phyloP scores from a whole-genome alignment of 1,140 invertebrate species.

The Solenopsis fugax region DNA sequence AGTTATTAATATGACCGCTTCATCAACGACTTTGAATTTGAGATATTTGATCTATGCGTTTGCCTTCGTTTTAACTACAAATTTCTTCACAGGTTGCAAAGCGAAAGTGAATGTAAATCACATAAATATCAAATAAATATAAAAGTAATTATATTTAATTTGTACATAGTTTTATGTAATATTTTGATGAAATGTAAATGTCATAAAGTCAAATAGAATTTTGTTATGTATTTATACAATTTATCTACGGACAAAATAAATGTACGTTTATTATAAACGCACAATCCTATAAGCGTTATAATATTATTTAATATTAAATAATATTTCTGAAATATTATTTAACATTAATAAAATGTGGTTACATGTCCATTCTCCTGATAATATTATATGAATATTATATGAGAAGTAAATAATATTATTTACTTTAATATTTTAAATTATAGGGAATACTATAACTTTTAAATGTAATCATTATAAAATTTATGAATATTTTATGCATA shows the following conservation, averaged over 20 bases:
- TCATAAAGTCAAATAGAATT: conserved; percentile 6
- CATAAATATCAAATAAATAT: neutral
- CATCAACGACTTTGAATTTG: neutral
- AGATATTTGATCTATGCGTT: neutral
- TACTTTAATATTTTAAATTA: too few relatives aligned
- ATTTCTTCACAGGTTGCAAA: neutral
- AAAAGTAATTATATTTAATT: neutral
- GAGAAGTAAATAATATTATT: too few relatives aligned
- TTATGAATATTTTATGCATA: too few relatives aligned
- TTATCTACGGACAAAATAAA: neutral
- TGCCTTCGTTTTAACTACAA: neutral
- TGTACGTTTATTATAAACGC: neutral
- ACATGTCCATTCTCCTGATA: too few relatives aligned
- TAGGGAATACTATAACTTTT: too few relatives aligned
- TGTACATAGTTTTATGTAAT: neutral
- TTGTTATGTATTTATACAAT: neutral
- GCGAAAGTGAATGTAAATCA: neutral
- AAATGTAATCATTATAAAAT: too few relatives aligned
- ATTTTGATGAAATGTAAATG: neutral
- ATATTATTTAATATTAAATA: too few relatives aligned
- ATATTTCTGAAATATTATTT: too few relatives aligned
- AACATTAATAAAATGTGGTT: too few relatives aligned
- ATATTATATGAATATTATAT: too few relatives aligned
- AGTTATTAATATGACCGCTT: conserved; percentile 16
- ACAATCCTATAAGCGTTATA: too few relatives aligned